Evolutionary conservation across 2,888 invertebrate species (phyloP).

Genomic region (Morpho achilles): DNA sequence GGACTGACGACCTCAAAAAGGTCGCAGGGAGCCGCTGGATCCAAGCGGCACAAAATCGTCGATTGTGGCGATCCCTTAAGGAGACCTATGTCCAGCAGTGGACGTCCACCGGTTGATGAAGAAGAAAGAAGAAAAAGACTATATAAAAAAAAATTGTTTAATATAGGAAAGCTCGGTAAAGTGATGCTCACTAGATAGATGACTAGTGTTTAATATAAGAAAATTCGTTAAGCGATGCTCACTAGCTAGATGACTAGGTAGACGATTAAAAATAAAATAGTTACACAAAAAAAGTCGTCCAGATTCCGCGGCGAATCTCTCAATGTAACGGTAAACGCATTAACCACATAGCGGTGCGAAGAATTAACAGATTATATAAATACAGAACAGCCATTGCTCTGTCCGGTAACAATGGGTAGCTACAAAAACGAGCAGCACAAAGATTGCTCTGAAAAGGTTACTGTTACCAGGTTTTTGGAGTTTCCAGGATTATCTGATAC

Average conservation of each 20-base stretch:
- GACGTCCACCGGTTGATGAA: too few species aligned
- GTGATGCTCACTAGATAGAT: too few species aligned
- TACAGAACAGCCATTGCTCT: constrained; percentile 40
- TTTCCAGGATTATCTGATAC: background rate
- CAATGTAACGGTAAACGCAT: constrained; percentile 41
- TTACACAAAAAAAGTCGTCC: constrained; percentile 19
- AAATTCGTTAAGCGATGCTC: too few species aligned
- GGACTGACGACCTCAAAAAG: too few species aligned
- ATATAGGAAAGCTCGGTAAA: background rate
- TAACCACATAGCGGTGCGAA: constrained; percentile 33
- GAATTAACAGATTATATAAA: constrained; percentile 52
- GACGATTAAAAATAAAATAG: background rate
- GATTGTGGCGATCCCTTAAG: too few species aligned
- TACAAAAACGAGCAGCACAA: constrained; percentile 44
- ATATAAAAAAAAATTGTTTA: background rate
- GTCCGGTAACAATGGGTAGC: constrained; percentile 44
- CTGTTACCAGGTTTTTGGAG: background rate
- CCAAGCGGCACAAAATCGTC: too few species aligned
- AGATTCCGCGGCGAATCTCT: constrained; percentile 43
- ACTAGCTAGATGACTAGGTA: background rate
- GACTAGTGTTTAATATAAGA: background rate
- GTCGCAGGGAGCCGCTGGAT: too few species aligned
- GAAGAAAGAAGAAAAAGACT: too few species aligned
- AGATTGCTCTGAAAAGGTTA: constrained; percentile 2
- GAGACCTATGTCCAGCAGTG: too few species aligned